Evolutionary conservation across 1,140 invertebrate genomes (phyloP).

Genomic region (Scylla paramamosain): DNA sequence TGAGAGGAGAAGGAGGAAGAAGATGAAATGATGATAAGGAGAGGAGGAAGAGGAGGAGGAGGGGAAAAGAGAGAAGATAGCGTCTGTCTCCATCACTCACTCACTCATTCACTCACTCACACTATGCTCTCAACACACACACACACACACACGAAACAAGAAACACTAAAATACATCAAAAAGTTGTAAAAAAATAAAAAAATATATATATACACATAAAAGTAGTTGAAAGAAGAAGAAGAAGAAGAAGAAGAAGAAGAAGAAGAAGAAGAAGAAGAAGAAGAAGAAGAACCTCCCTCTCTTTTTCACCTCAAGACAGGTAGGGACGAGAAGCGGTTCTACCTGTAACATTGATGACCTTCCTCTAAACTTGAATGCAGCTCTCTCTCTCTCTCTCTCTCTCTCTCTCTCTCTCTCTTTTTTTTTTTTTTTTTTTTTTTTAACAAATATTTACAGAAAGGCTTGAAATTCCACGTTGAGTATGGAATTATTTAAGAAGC

Average conservation of each 20-base stretch:
- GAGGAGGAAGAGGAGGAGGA: neutral
- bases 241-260: neutral
- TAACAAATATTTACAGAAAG: too few relatives aligned
- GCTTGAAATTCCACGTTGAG: too few relatives aligned
- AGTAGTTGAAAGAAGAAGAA: neutral
- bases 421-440: too few relatives aligned
- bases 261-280: too few relatives aligned
- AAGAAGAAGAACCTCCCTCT: neutral
- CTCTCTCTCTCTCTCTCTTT: neutral
- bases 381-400: too few relatives aligned
- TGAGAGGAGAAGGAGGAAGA: conserved; percentile 23
- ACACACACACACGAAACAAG: neutral
- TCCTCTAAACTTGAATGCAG: too few relatives aligned
- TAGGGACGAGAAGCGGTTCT: neutral
- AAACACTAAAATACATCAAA: too few relatives aligned
- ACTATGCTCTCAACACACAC: neutral
- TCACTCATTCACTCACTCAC: neutral
- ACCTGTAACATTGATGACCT: neutral
- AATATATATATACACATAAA: too few relatives aligned
- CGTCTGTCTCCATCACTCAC: neutral
- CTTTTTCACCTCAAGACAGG: neutral
- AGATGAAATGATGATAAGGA: neutral
- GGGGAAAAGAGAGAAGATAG: neutral
- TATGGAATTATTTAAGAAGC: too few relatives aligned
- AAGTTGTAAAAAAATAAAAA: too few relatives aligned